Conservation (phyloP, 2,888 invertebrate genomes). For the Caenorhabditis sp. region DNA sequence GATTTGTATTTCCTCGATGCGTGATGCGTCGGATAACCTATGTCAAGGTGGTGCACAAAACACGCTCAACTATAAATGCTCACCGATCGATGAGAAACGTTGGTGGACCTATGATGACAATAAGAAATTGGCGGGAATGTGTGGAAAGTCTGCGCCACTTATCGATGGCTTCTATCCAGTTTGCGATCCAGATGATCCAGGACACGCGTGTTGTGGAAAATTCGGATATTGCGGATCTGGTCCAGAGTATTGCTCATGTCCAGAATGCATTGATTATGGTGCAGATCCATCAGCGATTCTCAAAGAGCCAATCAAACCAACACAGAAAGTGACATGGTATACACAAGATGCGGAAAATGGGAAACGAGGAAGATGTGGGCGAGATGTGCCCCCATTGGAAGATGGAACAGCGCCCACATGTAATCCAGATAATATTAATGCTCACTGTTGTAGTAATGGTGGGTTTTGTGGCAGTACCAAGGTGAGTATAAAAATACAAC, state of each 20-base stretch:
- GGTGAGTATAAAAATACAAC: conserved; percentile 5
- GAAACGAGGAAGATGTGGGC: conserved; percentile 63
- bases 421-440: conserved; percentile 61
- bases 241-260: conserved; percentile 68
- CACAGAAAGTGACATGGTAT: conserved; percentile 57
- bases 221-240: conserved; percentile 70
- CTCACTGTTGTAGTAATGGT: conserved; percentile 63
- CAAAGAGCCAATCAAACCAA: conserved; percentile 62
- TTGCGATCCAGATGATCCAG: conserved; percentile 71
- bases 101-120: conserved; percentile 71
- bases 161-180: conserved; percentile 70
- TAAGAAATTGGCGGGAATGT: conserved; percentile 66
- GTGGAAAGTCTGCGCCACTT: conserved; percentile 68
- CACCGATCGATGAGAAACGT: conserved; percentile 63
- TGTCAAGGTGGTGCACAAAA: too few species aligned
- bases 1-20: background rate
- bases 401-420: conserved; percentile 57
- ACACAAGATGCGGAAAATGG: conserved; percentile 63
- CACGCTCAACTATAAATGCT: conserved; percentile 64
- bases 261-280: conserved; percentile 67
- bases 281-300: conserved; percentile 60
- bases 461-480: conserved; percentile 65
- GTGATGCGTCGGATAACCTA: too few species aligned
- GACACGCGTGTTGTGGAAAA: conserved; percentile 69
- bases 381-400: conserved; percentile 54